Conservation (phyloP, 2,797 vertebrate genomes). For the Corythornis leucogaster region DNA sequence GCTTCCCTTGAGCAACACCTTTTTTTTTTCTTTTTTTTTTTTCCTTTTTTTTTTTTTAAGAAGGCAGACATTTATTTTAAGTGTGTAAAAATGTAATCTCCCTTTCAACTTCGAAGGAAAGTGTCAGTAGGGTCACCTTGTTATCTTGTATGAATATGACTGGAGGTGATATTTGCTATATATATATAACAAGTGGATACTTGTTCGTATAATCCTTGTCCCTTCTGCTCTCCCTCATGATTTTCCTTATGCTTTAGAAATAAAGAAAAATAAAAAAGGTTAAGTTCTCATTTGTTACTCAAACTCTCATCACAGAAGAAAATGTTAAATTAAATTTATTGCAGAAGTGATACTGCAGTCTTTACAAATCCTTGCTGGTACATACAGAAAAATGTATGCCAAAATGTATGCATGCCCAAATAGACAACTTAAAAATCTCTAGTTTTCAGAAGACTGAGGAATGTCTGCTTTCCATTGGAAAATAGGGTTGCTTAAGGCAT, state of each 20-base stretch:
- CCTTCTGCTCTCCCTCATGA: background rate
- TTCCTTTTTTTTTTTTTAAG: background rate
- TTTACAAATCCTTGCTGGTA: background rate
- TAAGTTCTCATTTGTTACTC: background rate
- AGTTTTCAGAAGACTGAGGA: background rate
- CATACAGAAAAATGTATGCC: background rate
- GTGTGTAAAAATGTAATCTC: constrained; percentile 4
- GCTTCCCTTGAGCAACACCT: constrained; percentile 55
- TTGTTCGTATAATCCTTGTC: background rate
- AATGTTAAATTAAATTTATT: background rate
- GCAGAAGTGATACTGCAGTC: background rate
- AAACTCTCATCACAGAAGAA: background rate
- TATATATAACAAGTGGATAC: background rate
- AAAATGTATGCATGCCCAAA: background rate
- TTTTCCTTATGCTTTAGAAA: background rate
- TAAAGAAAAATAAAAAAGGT: background rate
- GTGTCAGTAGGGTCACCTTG: background rate
- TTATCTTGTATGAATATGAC: constrained; percentile 18
- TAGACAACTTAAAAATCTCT: background rate
- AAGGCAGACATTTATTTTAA: constrained; percentile 41
- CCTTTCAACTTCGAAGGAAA: background rate
- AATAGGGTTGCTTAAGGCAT: background rate
- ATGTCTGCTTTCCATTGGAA: background rate
- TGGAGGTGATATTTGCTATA: background rate
- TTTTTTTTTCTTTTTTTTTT: background rate